These are phyloP conservation scores for Siniperca undulata DNA, from an alignment of 2,797 vertebrate species.

Conservation along the genomic window DNA sequence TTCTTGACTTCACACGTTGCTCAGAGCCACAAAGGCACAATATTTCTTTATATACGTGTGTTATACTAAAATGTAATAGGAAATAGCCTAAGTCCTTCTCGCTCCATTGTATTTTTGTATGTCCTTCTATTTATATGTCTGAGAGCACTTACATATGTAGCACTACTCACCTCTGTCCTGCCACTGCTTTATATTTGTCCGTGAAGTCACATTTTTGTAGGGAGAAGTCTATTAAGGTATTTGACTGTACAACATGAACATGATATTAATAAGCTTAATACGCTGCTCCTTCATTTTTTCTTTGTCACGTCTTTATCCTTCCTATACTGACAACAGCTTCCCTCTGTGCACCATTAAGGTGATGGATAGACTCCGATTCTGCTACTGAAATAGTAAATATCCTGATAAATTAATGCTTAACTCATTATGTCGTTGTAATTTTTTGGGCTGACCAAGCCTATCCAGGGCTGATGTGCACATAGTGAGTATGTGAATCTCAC, in stretches of 20 bases:
- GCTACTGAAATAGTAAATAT: background rate
- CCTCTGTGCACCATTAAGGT: constrained; percentile 5
- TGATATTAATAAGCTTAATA: constrained; percentile 9
- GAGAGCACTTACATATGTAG: background rate
- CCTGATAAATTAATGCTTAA: background rate
- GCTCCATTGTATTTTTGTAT: background rate
- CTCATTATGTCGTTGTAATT: background rate
- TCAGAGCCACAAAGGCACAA: background rate
- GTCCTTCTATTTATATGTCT: background rate
- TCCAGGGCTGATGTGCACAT: background rate
- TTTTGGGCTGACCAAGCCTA: background rate
- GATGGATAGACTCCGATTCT: constrained; percentile 6
- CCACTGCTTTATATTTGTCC: background rate
- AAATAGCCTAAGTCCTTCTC: background rate
- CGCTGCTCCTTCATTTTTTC: constrained; percentile 19
- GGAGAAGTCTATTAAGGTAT: background rate
- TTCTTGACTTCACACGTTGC: constrained; percentile 18
- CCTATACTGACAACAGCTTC: constrained; percentile 6
- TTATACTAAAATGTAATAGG: background rate
- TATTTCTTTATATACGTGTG: too few species aligned
- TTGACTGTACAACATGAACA: constrained; percentile 5
- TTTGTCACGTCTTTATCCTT: constrained; percentile 14
- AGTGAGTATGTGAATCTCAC: background rate
- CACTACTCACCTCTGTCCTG: background rate
- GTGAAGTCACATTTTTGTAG: background rate